Evolutionary conservation across 2,797 vertebrate species (phyloP).

Genomic region (Aeoliscus strigatus): DNA sequence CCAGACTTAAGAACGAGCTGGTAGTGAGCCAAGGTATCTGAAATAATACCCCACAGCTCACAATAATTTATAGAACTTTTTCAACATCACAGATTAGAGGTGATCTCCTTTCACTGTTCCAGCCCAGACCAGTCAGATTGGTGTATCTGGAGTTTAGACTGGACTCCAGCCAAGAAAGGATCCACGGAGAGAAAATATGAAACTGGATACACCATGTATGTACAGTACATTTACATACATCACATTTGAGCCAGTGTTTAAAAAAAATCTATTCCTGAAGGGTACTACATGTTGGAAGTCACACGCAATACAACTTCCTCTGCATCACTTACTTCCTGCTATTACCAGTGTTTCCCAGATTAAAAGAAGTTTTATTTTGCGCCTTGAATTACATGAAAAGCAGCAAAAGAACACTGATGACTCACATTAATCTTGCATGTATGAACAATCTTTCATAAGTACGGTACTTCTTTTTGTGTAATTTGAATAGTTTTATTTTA

Average conservation of each 20-base stretch:
- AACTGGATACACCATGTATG: slow-evolving; percentile 37
- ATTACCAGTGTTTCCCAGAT: too few relatives aligned
- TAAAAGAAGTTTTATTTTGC: too few relatives aligned
- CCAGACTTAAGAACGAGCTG: slow-evolving; percentile 60
- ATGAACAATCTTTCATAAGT: too few relatives aligned
- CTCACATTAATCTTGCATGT: too few relatives aligned
- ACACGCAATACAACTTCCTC: slow-evolving; percentile 1
- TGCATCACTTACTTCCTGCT: not conserved
- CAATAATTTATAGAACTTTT: slow-evolving; percentile 57
- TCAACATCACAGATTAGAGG: slow-evolving; percentile 53
- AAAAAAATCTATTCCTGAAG: too few relatives aligned
- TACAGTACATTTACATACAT: slow-evolving; percentile 34
- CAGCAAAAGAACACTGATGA: too few relatives aligned
- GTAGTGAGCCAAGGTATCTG: slow-evolving; percentile 58
- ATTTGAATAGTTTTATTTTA: too few relatives aligned
- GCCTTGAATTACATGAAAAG: too few relatives aligned
- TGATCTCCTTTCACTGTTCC: slow-evolving; percentile 58
- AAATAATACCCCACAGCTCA: slow-evolving; percentile 60
- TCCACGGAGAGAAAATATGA: slow-evolving; percentile 45
- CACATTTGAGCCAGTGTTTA: slow-evolving; percentile 23
- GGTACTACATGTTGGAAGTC: slow-evolving; percentile 2
- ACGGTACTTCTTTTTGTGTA: too few relatives aligned
- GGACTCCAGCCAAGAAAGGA: slow-evolving; percentile 44
- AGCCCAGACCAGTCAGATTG: slow-evolving; percentile 44
- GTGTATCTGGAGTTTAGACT: slow-evolving; percentile 50